These are phyloP conservation scores for Sula dactylatra DNA, from an alignment of 2,113 vertebrate species.

Conservation along the genomic window DNA sequence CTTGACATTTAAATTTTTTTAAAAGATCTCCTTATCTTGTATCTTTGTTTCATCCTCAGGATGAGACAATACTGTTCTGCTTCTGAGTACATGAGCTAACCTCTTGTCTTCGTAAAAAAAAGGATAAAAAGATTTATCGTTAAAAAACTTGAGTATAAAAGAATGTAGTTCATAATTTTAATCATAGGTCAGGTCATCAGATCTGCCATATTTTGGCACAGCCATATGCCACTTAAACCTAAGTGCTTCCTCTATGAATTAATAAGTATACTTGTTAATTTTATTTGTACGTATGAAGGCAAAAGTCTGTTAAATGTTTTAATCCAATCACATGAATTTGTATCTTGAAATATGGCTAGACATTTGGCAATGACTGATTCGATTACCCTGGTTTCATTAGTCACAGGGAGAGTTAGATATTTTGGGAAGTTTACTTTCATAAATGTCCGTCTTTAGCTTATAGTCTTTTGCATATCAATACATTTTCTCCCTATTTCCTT, in stretches of 20 bases:
- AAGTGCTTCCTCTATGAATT: conserved; percentile 21
- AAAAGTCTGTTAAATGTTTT: conserved; percentile 31
- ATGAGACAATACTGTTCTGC: conserved; percentile 50
- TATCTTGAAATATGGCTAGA: background rate
- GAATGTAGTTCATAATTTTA: conserved; percentile 41
- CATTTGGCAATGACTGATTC: background rate
- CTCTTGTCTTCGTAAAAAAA: conserved; percentile 56
- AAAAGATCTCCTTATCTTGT: background rate
- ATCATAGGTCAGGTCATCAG: conserved; percentile 29
- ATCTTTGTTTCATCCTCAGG: conserved; percentile 31
- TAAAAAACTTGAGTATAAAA: background rate
- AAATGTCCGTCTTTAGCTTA: background rate
- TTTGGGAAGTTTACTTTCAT: background rate
- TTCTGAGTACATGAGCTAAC: conserved; percentile 33
- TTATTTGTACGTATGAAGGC: background rate
- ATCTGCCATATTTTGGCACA: conserved; percentile 15
- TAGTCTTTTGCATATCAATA: background rate
- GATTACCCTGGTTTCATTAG: background rate
- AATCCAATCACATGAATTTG: background rate
- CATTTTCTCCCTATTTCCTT: background rate
- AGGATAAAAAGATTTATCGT: conserved; percentile 27
- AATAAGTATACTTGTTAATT: conserved; percentile 23
- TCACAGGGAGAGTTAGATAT: background rate
- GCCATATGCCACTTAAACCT: background rate
- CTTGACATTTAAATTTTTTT: background rate